Evolutionary conservation across 2,888 invertebrate species (phyloP).

Genomic region (Diabrotica balteata): DNA sequence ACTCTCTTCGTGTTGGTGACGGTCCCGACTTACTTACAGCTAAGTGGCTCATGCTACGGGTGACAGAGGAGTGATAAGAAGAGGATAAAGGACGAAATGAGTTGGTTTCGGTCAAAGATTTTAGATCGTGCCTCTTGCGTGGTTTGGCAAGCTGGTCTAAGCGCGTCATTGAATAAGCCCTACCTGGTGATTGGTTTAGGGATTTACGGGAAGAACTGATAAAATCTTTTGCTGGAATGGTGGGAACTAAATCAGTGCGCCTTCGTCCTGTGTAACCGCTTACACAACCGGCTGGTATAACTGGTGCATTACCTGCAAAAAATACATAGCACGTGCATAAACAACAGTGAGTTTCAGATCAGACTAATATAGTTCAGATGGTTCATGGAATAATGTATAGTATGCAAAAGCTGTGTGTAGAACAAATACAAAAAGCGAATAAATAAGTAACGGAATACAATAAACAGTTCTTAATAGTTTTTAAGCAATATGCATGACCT

Average conservation of each 20-base stretch:
- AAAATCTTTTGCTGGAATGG: slow-evolving; percentile 77
- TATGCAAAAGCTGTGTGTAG: too few species aligned
- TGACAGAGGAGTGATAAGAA: slow-evolving; percentile 62
- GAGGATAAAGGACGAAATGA: slow-evolving; percentile 51
- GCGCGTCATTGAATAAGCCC: slow-evolving; percentile 93
- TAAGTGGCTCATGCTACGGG: slow-evolving; percentile 77
- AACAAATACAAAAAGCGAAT: too few species aligned
- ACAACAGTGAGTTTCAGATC: slow-evolving; percentile 3
- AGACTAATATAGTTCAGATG: too few species aligned
- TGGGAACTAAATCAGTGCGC: slow-evolving; percentile 90
- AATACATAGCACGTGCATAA: slow-evolving; percentile 14
- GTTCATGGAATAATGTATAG: too few species aligned
- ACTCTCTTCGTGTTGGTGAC: slow-evolving; percentile 55
- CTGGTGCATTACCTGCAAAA: slow-evolving; percentile 41
- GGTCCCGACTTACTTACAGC: slow-evolving; percentile 62
- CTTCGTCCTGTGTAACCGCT: slow-evolving; percentile 78
- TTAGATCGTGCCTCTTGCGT: slow-evolving; percentile 63
- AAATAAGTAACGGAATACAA: too few species aligned
- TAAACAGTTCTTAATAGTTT: too few species aligned
- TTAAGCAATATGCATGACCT: too few species aligned
- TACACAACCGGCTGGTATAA: slow-evolving; percentile 70
- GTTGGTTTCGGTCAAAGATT: slow-evolving; percentile 55
- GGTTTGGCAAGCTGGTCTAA: slow-evolving; percentile 85
- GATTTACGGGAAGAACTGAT: slow-evolving; percentile 63
- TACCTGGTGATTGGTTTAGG: slow-evolving; percentile 70